Evolutionary conservation across 2,797 vertebrate genomes (phyloP).

Genomic region (Muscicapa comitata): DNA sequence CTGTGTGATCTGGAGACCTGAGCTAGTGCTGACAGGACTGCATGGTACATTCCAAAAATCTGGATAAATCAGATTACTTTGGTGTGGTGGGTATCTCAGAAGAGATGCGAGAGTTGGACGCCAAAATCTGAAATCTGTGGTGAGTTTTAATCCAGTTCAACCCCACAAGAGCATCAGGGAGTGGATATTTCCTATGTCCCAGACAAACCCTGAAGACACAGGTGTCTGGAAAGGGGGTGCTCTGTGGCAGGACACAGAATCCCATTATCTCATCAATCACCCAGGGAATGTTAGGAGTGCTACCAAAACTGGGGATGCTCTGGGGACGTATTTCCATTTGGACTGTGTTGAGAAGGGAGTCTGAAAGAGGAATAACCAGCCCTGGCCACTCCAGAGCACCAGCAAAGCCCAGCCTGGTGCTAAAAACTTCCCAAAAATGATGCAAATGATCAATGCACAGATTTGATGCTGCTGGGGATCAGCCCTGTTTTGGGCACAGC

Average conservation of each 20-base stretch:
- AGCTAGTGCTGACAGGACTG: not conserved
- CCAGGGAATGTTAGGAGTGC: no score
- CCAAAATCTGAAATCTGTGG: not conserved
- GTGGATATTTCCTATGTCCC: not conserved
- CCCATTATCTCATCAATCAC: not conserved
- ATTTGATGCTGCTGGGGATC: not conserved
- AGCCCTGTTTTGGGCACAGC: not conserved
- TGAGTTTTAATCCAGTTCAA: not conserved
- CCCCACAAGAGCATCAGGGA: not conserved
- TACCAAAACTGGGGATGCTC: not conserved
- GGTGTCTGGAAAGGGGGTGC: not conserved
- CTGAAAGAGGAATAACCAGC: not conserved
- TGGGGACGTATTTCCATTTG: not conserved
- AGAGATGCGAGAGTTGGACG: not conserved
- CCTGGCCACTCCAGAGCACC: not conserved
- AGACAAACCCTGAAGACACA: not conserved
- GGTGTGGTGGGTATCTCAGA: not conserved
- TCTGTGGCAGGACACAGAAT: not conserved
- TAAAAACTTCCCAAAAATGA: not conserved
- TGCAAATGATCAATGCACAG: accelerated
- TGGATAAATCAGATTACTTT: not conserved
- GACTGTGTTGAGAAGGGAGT: not conserved
- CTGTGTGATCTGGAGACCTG: not conserved
- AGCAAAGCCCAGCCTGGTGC: not conserved
- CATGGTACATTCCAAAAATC: accelerated